phyloP scores from a whole-genome alignment of 2,113 vertebrate genomes.

The Ploceus nigricollis region DNA sequence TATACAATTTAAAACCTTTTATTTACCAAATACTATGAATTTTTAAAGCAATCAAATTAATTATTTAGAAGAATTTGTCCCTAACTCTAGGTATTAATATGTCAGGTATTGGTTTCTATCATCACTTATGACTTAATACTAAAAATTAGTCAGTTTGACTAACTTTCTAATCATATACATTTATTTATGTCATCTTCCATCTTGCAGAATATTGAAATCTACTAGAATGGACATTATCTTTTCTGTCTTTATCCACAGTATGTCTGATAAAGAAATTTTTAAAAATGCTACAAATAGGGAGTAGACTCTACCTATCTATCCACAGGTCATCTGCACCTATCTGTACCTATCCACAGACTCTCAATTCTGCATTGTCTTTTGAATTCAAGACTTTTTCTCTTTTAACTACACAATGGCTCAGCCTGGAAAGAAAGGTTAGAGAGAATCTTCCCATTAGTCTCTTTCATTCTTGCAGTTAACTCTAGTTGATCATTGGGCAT shows the following conservation, averaged over 20 bases:
- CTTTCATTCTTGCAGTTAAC: not conserved
- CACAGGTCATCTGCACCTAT: not conserved
- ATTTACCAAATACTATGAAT: conserved; percentile 48
- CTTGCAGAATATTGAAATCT: not conserved
- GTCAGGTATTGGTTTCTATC: not conserved
- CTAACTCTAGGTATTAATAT: conserved; percentile 7
- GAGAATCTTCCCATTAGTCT: not conserved
- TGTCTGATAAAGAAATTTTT: not conserved
- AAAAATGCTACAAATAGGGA: not conserved
- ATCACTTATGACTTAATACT: not conserved
- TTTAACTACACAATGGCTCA: not conserved
- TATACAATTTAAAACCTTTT: conserved; percentile 30
- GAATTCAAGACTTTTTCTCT: not conserved
- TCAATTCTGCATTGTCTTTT: not conserved
- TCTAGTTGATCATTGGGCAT: not conserved
- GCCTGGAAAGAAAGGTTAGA: not conserved
- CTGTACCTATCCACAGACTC: not conserved
- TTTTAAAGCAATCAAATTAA: conserved; percentile 59
- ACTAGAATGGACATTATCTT: not conserved
- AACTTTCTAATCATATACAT: not conserved
- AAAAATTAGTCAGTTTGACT: not conserved
- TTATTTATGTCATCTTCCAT: not conserved
- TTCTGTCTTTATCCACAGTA: not conserved
- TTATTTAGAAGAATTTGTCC: conserved; percentile 28
- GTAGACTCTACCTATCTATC: not conserved